A percentile compares a stretch with the other conserved stretches of the same genome.
Evolutionary conservation across 2,113 vertebrate genomes (phyloP).

Genomic region (Sorex fumeus): DNA sequence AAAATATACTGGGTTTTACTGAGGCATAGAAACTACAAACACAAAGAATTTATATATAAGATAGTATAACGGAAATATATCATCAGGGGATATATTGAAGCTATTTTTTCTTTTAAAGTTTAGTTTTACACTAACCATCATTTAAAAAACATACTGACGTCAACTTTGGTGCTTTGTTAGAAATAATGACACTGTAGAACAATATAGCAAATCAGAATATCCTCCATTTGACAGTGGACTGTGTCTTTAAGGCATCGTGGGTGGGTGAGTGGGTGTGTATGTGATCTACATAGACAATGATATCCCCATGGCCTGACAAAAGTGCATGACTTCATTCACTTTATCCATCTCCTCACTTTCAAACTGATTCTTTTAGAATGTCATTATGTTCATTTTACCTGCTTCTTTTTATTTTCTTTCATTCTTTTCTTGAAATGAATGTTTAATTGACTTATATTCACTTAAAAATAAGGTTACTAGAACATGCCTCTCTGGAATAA

Average conservation of each 20-base stretch:
- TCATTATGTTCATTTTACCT: neutral
- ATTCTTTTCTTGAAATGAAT: neutral
- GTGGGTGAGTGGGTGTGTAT: neutral
- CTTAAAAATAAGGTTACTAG: neutral
- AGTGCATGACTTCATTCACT: neutral
- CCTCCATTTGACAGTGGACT: fast-evolving
- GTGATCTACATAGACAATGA: neutral
- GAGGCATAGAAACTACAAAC: neutral
- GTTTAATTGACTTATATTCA: neutral
- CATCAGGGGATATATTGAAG: neutral
- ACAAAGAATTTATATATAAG: neutral
- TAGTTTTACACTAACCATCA: neutral
- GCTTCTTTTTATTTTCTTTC: neutral
- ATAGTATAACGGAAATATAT: neutral
- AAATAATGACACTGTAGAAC: neutral
- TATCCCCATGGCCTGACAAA: neutral
- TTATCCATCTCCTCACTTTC: neutral
- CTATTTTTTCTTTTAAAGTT: neutral
- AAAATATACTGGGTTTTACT: neutral
- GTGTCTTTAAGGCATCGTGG: neutral
- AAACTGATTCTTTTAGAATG: neutral
- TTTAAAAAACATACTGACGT: neutral
- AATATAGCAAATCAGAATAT: no score
- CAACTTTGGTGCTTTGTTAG: neutral
- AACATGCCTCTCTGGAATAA: neutral